phyloP scores from a whole-genome alignment of 2,113 vertebrate genomes.

The Poeciliopsis prolifica region DNA sequence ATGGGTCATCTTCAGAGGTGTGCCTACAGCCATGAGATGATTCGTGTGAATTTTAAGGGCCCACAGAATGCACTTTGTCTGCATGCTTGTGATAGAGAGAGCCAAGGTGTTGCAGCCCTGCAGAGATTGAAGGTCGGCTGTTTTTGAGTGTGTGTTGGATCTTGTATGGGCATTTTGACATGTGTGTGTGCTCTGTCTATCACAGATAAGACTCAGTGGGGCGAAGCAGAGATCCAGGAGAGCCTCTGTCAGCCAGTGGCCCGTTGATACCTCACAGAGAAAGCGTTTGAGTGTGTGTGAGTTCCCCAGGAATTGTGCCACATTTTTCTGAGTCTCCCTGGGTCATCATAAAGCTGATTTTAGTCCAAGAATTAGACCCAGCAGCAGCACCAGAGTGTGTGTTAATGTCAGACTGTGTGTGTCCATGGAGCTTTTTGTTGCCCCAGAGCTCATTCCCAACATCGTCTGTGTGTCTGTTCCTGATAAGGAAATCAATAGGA shows the following conservation, averaged over 20 bases:
- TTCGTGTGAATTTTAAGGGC: not conserved
- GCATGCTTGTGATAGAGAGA: not conserved
- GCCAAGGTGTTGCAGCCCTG: slow-evolving; percentile 4
- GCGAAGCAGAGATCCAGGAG: slow-evolving; percentile 59
- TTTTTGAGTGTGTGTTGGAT: slow-evolving; percentile 14
- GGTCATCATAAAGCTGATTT: slow-evolving; percentile 57
- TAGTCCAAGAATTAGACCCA: slow-evolving; percentile 57
- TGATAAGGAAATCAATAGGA: slow-evolving; percentile 66
- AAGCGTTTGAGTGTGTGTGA: slow-evolving; percentile 37
- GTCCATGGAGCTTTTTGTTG: slow-evolving; percentile 21
- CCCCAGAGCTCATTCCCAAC: slow-evolving; percentile 41
- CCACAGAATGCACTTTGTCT: not conserved
- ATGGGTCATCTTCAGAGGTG: no score
- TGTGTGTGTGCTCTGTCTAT: slow-evolving; percentile 56
- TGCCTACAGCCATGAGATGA: not conserved
- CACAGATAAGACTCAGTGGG: slow-evolving; percentile 71
- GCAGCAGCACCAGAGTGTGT: slow-evolving; percentile 31
- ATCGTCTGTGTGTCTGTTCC: slow-evolving; percentile 51
- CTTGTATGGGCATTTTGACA: slow-evolving; percentile 12
- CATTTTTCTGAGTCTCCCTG: slow-evolving; percentile 46
- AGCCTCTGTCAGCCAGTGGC: slow-evolving; percentile 52
- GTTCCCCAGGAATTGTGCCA: slow-evolving; percentile 17
- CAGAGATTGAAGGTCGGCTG: slow-evolving; percentile 7
- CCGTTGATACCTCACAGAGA: slow-evolving; percentile 34
- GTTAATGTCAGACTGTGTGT: slow-evolving; percentile 23